Evolutionary conservation across 2,888 invertebrate genomes (phyloP).

Genomic region (Adelphocoris suturalis): DNA sequence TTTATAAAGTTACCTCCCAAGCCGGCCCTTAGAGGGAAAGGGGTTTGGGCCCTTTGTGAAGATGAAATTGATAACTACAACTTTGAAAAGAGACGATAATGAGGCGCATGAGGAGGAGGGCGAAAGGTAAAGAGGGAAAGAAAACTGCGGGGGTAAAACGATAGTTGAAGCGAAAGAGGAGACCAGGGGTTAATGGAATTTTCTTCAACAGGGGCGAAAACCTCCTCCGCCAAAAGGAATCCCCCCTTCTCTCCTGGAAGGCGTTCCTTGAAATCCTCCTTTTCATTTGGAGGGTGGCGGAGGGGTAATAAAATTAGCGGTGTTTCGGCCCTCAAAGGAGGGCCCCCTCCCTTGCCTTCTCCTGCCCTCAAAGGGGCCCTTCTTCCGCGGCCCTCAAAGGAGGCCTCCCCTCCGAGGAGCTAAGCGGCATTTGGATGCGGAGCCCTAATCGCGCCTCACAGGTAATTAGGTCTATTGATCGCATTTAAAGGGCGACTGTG

Average conservation of each 20-base stretch:
- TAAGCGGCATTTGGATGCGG: conserved; percentile 23
- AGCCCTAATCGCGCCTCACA: conserved; percentile 25
- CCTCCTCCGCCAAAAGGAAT: background rate
- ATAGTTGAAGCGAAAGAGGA: background rate
- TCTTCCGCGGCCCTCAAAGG: background rate
- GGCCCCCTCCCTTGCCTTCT: background rate
- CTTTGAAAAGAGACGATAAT: conserved; percentile 18
- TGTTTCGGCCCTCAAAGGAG: background rate
- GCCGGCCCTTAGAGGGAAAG: background rate
- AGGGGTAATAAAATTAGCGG: conserved; percentile 11
- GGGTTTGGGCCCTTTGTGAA: background rate
- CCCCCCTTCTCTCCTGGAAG: background rate
- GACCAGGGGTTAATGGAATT: background rate
- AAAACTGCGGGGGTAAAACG: background rate
- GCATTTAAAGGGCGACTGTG: background rate
- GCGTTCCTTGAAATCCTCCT: background rate
- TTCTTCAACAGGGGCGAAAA: background rate
- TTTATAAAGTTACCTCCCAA: conserved; percentile 32
- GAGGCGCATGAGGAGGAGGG: background rate
- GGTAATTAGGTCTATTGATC: conserved; percentile 42
- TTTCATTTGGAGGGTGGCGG: background rate
- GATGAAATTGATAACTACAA: conserved; percentile 42
- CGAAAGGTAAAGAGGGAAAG: background rate
- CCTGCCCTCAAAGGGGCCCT: background rate
- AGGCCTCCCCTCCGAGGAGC: background rate